A percentile compares a stretch with the other conserved stretches of the same genome.
These are phyloP conservation scores for Nemoura dubitans DNA, from an alignment of 2,888 invertebrate genomes.

Conservation along the genomic window DNA sequence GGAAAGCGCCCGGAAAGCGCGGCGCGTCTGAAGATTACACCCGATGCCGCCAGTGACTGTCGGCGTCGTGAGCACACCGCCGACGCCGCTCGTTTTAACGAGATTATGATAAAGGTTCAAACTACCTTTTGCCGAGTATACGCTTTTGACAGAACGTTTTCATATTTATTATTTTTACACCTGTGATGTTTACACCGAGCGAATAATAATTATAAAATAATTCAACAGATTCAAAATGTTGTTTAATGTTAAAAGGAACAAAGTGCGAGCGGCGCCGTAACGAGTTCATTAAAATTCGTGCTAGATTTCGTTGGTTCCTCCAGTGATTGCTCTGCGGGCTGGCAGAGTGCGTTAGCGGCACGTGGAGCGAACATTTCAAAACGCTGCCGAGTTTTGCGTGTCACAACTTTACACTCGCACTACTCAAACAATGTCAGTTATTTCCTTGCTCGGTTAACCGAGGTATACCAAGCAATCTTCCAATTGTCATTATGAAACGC, in stretches of 20 bases:
- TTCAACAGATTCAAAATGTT: slow-evolving; percentile 2
- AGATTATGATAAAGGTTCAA: background rate
- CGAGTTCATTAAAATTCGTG: background rate
- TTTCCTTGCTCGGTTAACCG: too few relatives aligned
- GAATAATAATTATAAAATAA: slow-evolving; percentile 29
- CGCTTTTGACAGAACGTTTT: background rate
- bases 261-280: background rate
- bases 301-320: background rate
- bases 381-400: too few relatives aligned
- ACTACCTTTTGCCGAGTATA: background rate
- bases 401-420: too few relatives aligned
- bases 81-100: background rate
- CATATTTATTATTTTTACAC: background rate
- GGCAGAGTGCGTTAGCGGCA: background rate
- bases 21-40: background rate
- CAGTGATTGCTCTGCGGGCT: background rate
- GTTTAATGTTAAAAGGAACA: background rate
- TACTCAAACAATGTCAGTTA: too few relatives aligned
- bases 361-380: too few relatives aligned
- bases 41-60: background rate
- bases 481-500: too few relatives aligned
- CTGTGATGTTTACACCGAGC: background rate
- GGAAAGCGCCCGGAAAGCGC: too few relatives aligned
- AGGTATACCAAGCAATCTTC: too few relatives aligned
- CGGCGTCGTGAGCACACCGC: background rate